Percentiles rank a stretch among this genome's conserved stretches.
phyloP scores from a whole-genome alignment of 1,140 invertebrate species.

The Ips typographus region DNA sequence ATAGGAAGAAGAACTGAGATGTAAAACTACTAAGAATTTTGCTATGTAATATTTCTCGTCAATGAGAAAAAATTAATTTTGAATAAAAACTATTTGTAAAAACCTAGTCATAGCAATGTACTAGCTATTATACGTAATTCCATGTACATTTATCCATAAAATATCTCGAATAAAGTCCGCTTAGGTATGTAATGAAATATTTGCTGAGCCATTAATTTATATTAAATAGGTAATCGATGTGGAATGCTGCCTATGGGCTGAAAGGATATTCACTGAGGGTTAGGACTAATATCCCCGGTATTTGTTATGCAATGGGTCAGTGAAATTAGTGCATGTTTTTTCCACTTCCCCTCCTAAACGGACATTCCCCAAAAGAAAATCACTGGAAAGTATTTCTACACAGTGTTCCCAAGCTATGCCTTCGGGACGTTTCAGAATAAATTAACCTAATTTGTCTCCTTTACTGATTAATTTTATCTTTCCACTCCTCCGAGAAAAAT shows the following conservation, averaged over 20 bases:
- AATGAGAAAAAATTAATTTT: too few relatives aligned
- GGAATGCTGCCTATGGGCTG: slow-evolving; percentile 28
- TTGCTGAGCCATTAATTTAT: slow-evolving; percentile 36
- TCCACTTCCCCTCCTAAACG: too few relatives aligned
- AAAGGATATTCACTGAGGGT: slow-evolving; percentile 10
- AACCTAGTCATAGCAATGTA: too few relatives aligned
- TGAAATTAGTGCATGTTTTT: not conserved
- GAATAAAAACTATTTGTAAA: too few relatives aligned
- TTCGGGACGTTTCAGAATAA: not conserved
- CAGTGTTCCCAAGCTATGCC: not conserved
- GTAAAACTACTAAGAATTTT: too few relatives aligned
- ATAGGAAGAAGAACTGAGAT: too few relatives aligned
- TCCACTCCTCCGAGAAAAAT: slow-evolving; percentile 8
- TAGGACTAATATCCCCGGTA: slow-evolving; percentile 26
- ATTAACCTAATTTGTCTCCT: not conserved
- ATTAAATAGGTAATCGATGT: slow-evolving; percentile 39
- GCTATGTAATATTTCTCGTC: too few relatives aligned
- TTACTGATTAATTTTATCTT: not conserved
- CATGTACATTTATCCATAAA: too few relatives aligned
- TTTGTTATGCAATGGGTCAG: slow-evolving; percentile 32
- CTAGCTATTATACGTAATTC: too few relatives aligned
- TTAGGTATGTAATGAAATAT: slow-evolving; percentile 28
- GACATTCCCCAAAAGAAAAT: too few relatives aligned
- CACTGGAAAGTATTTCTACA: not conserved
- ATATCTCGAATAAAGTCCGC: not conserved